Evolutionary conservation across 2,797 vertebrate species (phyloP), one percentile per base, ranked within the genome.

Genomic region (Chanos chanos): DNA sequence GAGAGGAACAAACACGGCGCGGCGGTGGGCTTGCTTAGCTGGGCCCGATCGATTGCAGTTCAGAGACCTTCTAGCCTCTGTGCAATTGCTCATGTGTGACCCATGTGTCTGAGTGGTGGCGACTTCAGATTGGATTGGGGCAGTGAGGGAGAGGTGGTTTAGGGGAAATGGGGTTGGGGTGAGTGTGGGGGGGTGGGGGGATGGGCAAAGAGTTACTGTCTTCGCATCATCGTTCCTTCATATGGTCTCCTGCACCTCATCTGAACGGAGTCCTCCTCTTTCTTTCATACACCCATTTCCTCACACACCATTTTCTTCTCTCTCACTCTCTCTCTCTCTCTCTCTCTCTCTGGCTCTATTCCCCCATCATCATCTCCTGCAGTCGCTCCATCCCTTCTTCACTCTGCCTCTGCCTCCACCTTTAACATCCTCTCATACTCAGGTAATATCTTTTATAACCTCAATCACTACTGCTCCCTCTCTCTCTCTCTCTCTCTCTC

Each of bases 331-430:
- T 52, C 33, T 48, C 27, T 31, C 63, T 40, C 47, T 41, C 50
- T 76, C 72, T 68, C 61, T 67, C 61, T 58, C 1, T 63, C 47
- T 62, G 10, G 4, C 36, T 44, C 8, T 56, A 61, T 5, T 61
- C 58, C 33, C 16, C 53, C 40, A 51, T 65, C 58, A 70, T 77
- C 55, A 28, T 53, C 45, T 54, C 77, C 77, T 62, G 67, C 77
- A 57, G 10, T n/a, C 43, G 25, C 19, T n/a, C 19, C 39, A 44
- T 39, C 49, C 16, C 41, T 9, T 15, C 10, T 24, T 47, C 51
- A 28, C 65, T 72, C 73, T 70, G 45, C 67, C 75, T 69, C 64
- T 70, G 59, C 57, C 72, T 64, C 73, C 58, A 49, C 54, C 64
- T 59, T 53, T 68, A 39, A 55, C 69, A 72, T 63, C 69, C 61